Conservation (phyloP, 2,888 invertebrate species). For the Notodonta dromedarius region DNA sequence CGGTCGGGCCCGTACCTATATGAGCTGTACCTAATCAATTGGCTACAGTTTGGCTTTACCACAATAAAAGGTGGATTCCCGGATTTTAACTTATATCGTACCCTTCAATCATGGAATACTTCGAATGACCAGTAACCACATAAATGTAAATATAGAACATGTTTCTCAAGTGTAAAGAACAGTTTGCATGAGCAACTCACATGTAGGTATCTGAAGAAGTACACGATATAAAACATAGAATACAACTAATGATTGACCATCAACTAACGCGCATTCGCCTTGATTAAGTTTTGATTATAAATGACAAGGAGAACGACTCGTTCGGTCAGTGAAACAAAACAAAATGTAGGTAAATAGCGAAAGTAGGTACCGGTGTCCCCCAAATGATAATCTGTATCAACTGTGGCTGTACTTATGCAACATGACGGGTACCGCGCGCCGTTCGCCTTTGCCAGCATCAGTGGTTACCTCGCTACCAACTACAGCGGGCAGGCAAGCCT, state of each 20-base stretch:
- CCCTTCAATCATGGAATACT: too few relatives aligned
- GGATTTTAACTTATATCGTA: too few relatives aligned
- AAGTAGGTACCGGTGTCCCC: conserved; percentile 78
- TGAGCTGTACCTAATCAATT: too few relatives aligned
- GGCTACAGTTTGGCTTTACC: too few relatives aligned
- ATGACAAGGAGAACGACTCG: conserved; percentile 36
- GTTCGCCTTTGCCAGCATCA: conserved; percentile 60
- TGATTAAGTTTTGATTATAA: conserved; percentile 15
- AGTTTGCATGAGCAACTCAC: not conserved
- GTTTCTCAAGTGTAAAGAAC: not conserved
- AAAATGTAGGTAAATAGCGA: conserved; percentile 66
- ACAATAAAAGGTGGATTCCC: too few relatives aligned
- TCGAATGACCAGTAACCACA: too few relatives aligned
- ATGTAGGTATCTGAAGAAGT: too few relatives aligned
- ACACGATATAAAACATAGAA: too few relatives aligned
- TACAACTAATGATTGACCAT: not conserved
- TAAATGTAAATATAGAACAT: too few relatives aligned
- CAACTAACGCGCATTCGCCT: conserved; percentile 4
- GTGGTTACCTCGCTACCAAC: conserved; percentile 57
- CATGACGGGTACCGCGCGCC: conserved; percentile 50
- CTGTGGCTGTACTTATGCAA: conserved; percentile 74
- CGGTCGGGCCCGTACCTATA: too few relatives aligned
- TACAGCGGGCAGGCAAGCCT: conserved; percentile 42
- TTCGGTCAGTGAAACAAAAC: conserved; percentile 37
- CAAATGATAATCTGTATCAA: conserved; percentile 83